phyloP scores from a whole-genome alignment of 2,888 invertebrate genomes.

The Dyspetes luteomarginatus region DNA sequence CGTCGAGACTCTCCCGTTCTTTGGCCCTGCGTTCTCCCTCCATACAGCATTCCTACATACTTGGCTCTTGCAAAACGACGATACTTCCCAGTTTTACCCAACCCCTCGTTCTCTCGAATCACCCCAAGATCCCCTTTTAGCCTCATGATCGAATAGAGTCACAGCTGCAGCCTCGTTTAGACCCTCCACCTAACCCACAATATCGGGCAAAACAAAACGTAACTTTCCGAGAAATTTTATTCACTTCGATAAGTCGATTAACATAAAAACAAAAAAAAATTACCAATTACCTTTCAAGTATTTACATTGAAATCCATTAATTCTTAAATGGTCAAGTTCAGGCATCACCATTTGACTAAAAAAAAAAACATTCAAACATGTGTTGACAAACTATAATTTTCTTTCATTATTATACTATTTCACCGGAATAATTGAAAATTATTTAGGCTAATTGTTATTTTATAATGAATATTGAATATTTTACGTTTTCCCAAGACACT shows the following conservation, averaged over 20 bases:
- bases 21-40: slow-evolving; percentile 3
- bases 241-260: background rate
- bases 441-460: background rate
- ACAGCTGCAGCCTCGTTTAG: slow-evolving; percentile 56
- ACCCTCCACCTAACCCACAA: slow-evolving; percentile 16
- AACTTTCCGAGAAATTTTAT: slow-evolving; percentile 17
- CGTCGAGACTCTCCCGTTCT: slow-evolving; percentile 38
- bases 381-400: too few species aligned
- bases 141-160: slow-evolving; percentile 15
- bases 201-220: slow-evolving; percentile 14
- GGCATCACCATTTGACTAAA: background rate
- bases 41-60: slow-evolving; percentile 9
- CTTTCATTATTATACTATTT: too few species aligned
- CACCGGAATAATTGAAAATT: background rate
- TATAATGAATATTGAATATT: background rate
- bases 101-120: slow-evolving; percentile 42
- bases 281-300: background rate
- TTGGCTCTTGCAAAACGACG: slow-evolving; percentile 45
- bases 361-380: background rate
- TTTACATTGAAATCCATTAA: background rate
- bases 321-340: background rate
- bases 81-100: slow-evolving; percentile 58
- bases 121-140: slow-evolving; percentile 11
- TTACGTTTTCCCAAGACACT: background rate
- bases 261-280: background rate